phyloP scores from a whole-genome alignment of 2,888 invertebrate species.

The Kuschelorhynchus macadamiae region DNA sequence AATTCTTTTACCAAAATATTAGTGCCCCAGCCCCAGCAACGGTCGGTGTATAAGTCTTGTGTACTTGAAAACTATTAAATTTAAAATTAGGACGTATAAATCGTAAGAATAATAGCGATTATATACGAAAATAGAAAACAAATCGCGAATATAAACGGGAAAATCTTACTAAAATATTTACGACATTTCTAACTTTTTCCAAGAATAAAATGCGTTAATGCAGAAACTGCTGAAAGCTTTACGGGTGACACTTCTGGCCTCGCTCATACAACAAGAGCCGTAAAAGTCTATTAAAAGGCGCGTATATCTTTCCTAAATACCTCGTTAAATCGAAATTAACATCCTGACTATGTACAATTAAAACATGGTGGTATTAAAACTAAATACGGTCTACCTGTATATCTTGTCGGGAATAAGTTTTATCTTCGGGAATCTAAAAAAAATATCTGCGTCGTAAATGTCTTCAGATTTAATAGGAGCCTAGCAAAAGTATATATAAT shows the following conservation, averaged over 20 bases:
- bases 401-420: neutral
- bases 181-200: slow-evolving; percentile 4
- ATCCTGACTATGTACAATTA: slow-evolving; percentile 11
- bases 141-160: too few relatives aligned
- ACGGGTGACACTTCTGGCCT: slow-evolving; percentile 11
- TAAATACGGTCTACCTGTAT: slow-evolving; percentile 10
- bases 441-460: neutral
- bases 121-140: neutral
- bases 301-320: slow-evolving; percentile 13
- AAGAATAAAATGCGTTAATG: neutral
- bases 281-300: slow-evolving; percentile 28
- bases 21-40: too few relatives aligned
- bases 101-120: neutral
- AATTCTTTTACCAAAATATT: too few relatives aligned
- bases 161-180: slow-evolving; percentile 9
- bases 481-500: too few relatives aligned
- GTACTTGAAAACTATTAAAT: too few relatives aligned
- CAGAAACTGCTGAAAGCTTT: slow-evolving; percentile 19
- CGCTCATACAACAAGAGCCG: slow-evolving; percentile 5
- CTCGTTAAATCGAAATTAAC: slow-evolving; percentile 18
- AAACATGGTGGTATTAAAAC: slow-evolving; percentile 8
- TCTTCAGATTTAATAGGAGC: neutral
- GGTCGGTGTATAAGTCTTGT: too few relatives aligned
- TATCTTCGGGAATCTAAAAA: neutral
- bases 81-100: neutral